These are phyloP conservation scores for Limnephilus rhombicus DNA, from an alignment of 2,888 invertebrate species.

Conservation along the genomic window DNA sequence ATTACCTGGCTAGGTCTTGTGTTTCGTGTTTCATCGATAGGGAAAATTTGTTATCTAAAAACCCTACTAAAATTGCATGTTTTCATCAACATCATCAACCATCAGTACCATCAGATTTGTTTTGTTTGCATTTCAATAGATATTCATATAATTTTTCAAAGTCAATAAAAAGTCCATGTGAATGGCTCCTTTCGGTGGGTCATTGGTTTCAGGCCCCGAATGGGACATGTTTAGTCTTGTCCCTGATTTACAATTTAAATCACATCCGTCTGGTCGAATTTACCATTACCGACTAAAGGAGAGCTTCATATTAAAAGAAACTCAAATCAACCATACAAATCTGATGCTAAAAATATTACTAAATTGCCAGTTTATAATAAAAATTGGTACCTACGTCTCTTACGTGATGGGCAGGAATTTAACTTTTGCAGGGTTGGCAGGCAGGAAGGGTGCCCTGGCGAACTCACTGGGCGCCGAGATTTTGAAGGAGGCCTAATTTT, in stretches of 20 bases:
- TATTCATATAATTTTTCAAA: no score
- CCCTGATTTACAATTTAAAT: background rate
- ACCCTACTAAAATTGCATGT: no score
- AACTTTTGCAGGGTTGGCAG: no score
- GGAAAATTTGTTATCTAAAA: no score
- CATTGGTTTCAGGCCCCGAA: background rate
- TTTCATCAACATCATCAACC: no score
- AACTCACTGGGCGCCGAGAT: no score
- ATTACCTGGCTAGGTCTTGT: no score
- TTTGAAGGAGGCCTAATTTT: no score
- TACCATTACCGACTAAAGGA: background rate
- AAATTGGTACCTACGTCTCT: background rate
- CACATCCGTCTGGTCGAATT: background rate
- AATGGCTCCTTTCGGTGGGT: background rate
- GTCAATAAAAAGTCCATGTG: background rate
- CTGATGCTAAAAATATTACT: background rate
- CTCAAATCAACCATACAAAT: background rate
- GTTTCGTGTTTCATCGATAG: no score
- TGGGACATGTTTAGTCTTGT: background rate
- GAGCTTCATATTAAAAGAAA: background rate
- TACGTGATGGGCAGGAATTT: background rate
- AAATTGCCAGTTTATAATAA: background rate
- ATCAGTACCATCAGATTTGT: no score
- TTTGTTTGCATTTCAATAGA: no score
- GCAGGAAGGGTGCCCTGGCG: background rate